phyloP scores from a whole-genome alignment of 2,888 invertebrate genomes.

The Geotrupes spiniger region DNA sequence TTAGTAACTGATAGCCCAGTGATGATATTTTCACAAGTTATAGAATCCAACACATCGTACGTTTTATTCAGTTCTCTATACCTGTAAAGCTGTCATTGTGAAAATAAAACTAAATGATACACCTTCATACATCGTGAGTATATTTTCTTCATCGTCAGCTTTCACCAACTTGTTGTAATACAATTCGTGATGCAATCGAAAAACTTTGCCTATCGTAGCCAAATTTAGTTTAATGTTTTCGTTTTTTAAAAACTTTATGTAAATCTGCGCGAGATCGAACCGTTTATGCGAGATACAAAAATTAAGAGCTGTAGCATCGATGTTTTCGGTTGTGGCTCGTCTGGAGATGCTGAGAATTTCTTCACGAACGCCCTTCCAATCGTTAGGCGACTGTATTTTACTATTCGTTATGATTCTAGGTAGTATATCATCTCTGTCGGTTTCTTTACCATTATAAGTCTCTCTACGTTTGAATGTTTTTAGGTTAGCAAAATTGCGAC shows the following conservation, averaged over 20 bases:
- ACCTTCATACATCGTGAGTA: conserved; percentile 52
- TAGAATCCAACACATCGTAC: conserved; percentile 59
- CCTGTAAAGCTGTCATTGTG: conserved; percentile 26
- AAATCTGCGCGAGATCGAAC: conserved; percentile 56
- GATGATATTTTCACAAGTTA: conserved; percentile 60
- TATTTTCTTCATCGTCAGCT: conserved; percentile 53
- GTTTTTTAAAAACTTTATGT: conserved; percentile 55
- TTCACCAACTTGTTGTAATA: conserved; percentile 43
- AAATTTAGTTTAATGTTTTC: conserved; percentile 55
- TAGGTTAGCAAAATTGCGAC: no score
- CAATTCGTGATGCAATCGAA: conserved; percentile 54
- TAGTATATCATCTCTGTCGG: neutral
- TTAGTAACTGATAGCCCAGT: conserved; percentile 61
- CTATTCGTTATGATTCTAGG: conserved; percentile 6
- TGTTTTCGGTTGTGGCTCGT: conserved; percentile 52
- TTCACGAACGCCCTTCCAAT: conserved; percentile 51
- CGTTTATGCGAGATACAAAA: conserved; percentile 51
- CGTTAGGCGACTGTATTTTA: conserved; percentile 5
- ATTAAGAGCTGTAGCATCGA: conserved; percentile 61
- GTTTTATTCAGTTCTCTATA: conserved; percentile 50
- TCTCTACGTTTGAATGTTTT: no score
- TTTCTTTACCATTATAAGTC: no score
- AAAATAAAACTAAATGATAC: conserved; percentile 6
- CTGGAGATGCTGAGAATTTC: conserved; percentile 48
- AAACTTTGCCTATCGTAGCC: conserved; percentile 58